Percentiles rank a stretch among this genome's conserved stretches.
phyloP scores from a whole-genome alignment of 1,140 invertebrate genomes.

The Drosophila carrolli region DNA sequence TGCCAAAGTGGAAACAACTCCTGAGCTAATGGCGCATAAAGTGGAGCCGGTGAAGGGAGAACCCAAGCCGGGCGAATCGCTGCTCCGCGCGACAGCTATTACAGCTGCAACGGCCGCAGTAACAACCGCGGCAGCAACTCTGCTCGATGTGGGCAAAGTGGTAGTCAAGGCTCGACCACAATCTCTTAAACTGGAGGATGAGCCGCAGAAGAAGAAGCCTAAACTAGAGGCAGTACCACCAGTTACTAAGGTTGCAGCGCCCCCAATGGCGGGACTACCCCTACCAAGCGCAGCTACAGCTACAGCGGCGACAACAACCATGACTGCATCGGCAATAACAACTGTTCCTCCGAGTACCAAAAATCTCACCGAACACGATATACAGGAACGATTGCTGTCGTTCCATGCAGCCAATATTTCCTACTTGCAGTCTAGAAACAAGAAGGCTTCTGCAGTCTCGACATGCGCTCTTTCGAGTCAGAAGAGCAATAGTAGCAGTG shows the following conservation, averaged over 20 bases:
- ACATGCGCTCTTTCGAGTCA: slow-evolving; percentile 15
- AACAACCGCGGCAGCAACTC: slow-evolving; percentile 11
- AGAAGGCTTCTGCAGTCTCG: slow-evolving; percentile 80
- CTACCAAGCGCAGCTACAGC: not conserved
- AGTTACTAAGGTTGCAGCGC: not conserved
- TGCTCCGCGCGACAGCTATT: slow-evolving; percentile 50
- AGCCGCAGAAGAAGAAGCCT: slow-evolving; percentile 60
- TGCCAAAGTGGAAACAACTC: slow-evolving; percentile 22
- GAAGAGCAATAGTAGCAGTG: slow-evolving; percentile 32
- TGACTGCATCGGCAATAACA: not conserved
- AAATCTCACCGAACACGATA: slow-evolving; percentile 85
- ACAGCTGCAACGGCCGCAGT: slow-evolving; percentile 5
- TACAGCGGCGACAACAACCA: not conserved
- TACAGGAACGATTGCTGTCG: slow-evolving; percentile 87
- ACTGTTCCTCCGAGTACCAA: slow-evolving; percentile 35
- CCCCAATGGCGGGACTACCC: not conserved
- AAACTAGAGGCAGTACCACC: slow-evolving; percentile 41
- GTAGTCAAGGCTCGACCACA: slow-evolving; percentile 30
- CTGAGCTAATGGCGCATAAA: slow-evolving; percentile 6
- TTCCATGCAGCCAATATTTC: slow-evolving; percentile 87
- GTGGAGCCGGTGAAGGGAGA: slow-evolving; percentile 32
- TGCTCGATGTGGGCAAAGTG: slow-evolving; percentile 39
- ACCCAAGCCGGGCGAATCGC: slow-evolving; percentile 67
- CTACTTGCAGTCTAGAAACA: slow-evolving; percentile 87
- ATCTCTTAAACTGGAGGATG: slow-evolving; percentile 51